A percentile compares a stretch with the other conserved stretches of the same genome.
Evolutionary conservation across 2,888 invertebrate species (phyloP).

Genomic region (Mactromeris polynyma): DNA sequence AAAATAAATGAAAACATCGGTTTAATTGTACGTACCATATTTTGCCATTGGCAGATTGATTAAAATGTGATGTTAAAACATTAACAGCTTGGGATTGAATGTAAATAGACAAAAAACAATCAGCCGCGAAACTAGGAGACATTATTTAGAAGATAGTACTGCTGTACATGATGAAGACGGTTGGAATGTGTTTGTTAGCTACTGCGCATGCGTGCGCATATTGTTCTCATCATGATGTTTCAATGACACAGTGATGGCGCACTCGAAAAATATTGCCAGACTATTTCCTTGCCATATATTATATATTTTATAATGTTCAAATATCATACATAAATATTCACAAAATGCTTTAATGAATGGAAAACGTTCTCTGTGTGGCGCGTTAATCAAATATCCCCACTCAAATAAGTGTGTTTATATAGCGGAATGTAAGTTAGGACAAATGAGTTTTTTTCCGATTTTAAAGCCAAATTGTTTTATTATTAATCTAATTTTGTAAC

Average conservation of each 20-base stretch:
- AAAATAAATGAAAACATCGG: constrained; percentile 50
- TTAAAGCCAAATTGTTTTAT: not conserved
- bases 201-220: not conserved
- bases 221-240: not conserved
- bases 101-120: not conserved
- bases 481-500: not conserved
- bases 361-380: too few relatives aligned
- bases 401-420: too few relatives aligned
- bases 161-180: not conserved
- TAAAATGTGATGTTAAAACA: not conserved
- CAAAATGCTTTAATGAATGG: too few relatives aligned
- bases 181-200: not conserved
- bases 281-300: too few relatives aligned
- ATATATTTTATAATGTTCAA: too few relatives aligned
- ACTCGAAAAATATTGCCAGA: too few relatives aligned
- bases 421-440: too few relatives aligned
- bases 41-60: constrained; percentile 29
- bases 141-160: not conserved
- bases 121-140: not conserved
- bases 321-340: too few relatives aligned
- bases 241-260: not conserved
- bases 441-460: too few relatives aligned
- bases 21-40: constrained; percentile 41
- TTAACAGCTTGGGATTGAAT: constrained; percentile 11
- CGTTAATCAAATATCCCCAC: too few relatives aligned